Base-by-base conservation (phyloP, 2,888 invertebrate species). In the Rugalucina vietnamica region DNA sequence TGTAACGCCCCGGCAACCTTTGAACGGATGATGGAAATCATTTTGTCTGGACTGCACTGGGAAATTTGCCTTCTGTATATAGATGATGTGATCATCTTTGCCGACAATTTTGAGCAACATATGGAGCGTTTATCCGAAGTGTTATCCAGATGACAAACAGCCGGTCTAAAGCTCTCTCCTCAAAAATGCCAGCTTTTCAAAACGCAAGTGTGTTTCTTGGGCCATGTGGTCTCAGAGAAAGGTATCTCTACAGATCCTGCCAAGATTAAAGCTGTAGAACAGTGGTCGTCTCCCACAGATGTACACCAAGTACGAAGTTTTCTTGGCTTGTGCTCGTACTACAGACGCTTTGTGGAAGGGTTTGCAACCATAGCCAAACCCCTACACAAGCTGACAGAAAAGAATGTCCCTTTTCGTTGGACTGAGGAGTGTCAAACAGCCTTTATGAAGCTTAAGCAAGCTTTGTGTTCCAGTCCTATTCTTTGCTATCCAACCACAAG, bases 81-180 rank as follows among this genome's bases (percentile, higher is more conserved):
- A 18, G 89, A 89, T 54, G 89, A 88, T 37, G 80, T 87, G 18
- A 76, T 88, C 14, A 39, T 90, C 14, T 49, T 77, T 29, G 27
- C 49, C 12, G 1, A 50, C 1, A 50, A 10, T 3, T 49, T 73
- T 49, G 49, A 27, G 32, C 43, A 73, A 3, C 29, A 43, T 49
- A 0, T 49, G 18, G 29, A 39, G 1, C 21, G 73, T 1, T 50
- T 73, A 29, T 1, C 73, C 0, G 73, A 1, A 5, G 29, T 73
- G 0, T 10, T 73, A 0, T 0, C 3, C n/a, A 49, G 73, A 32
- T 18, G 43, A 3, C 29, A 27, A 2, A 43, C 36, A 27, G 43
- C 73, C 0, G 73, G 73, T 0, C 32, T 73, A 10, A 73, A 73
- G 32, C 1, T 73, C 4, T 73, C 73, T 0, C 73, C 73, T 12